Conservation (phyloP, 2,797 vertebrate species). For the Anguilla megastoma region DNA sequence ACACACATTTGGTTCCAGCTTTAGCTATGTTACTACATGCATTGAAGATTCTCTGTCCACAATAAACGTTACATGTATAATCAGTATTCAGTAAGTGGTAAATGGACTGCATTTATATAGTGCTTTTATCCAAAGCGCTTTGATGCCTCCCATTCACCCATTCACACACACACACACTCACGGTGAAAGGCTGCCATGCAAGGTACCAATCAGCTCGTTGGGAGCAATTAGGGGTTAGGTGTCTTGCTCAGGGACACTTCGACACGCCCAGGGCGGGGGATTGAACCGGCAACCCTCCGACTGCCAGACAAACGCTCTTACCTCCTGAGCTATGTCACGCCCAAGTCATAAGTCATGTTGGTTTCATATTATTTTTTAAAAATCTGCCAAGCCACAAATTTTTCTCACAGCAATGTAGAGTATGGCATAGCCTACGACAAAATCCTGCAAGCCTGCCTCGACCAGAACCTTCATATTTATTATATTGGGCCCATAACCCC, state of each 20-base stretch:
- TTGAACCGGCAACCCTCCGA: too few relatives aligned
- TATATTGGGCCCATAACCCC: background rate
- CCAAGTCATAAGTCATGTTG: background rate
- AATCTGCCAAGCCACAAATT: background rate
- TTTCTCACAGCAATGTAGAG: background rate
- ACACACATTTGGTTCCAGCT: background rate
- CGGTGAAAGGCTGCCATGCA: too few relatives aligned
- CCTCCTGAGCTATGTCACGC: too few relatives aligned
- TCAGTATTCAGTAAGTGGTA: background rate
- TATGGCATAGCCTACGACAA: background rate
- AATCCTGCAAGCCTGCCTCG: background rate
- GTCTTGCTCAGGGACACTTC: too few relatives aligned
- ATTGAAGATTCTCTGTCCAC: background rate
- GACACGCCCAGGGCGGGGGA: too few relatives aligned
- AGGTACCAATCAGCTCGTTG: too few relatives aligned
- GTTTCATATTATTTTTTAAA: background rate
- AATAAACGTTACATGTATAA: background rate
- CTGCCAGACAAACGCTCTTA: too few relatives aligned
- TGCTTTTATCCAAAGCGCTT: too few relatives aligned
- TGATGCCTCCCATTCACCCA: too few relatives aligned
- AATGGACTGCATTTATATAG: too few relatives aligned
- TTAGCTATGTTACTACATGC: background rate
- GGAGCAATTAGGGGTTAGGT: too few relatives aligned
- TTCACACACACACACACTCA: too few relatives aligned
- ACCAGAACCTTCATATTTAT: background rate